Conservation (phyloP, 2,797 vertebrate genomes). For the Peromyscus nudipes region DNA sequence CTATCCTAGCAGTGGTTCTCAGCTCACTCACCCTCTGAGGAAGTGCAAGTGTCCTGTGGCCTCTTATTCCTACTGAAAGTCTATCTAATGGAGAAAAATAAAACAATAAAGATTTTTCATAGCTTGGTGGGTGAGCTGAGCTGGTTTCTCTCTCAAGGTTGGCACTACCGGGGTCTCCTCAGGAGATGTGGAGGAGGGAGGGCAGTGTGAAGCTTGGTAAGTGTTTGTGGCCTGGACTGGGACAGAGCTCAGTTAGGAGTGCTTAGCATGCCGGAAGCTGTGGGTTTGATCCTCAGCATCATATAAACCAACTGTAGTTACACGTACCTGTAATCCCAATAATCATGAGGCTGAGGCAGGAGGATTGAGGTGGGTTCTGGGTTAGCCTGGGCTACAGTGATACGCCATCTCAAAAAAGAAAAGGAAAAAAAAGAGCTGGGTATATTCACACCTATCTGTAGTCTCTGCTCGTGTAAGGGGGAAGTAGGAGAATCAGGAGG, state of each 20-base stretch:
- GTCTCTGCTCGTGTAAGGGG: neutral
- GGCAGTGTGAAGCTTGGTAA: neutral
- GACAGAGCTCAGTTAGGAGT: neutral
- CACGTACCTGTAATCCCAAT: neutral
- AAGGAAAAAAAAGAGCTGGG: no score
- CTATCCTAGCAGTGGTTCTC: constrained; percentile 5
- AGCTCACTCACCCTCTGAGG: constrained; percentile 41
- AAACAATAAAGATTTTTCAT: constrained; percentile 83
- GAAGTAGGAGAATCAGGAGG: no score
- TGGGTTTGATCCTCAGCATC: neutral
- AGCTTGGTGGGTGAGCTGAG: constrained; percentile 37
- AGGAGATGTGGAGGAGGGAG: neutral
- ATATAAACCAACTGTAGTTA: neutral
- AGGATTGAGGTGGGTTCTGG: neutral
- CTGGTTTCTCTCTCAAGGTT: neutral
- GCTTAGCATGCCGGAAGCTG: neutral
- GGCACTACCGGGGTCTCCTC: neutral
- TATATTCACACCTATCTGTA: neutral
- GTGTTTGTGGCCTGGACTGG: neutral
- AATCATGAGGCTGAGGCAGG: neutral
- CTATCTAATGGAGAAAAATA: constrained; percentile 69
- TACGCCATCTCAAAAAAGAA: neutral
- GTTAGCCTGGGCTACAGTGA: neutral
- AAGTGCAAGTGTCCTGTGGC: constrained; percentile 72
- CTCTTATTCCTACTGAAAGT: constrained; percentile 80